Conservation (phyloP, 2,888 invertebrate genomes). For the Cephus runcator region DNA sequence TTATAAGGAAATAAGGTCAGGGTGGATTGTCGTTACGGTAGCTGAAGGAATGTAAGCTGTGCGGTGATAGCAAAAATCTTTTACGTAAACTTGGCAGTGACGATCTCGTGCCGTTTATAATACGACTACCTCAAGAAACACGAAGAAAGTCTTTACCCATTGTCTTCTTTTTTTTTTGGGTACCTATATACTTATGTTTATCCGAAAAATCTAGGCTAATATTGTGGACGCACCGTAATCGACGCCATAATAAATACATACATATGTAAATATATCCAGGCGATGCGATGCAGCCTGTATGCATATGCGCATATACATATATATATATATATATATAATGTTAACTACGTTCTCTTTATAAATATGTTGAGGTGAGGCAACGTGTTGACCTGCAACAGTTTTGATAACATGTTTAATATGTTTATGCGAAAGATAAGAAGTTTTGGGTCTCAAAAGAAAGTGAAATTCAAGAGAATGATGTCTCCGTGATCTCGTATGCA, state of each 20-base stretch:
- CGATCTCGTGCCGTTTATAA: background rate
- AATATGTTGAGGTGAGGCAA: background rate
- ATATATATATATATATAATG: background rate
- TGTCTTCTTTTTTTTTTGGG: background rate
- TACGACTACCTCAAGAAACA: background rate
- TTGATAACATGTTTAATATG: too few relatives aligned
- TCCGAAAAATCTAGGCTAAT: too few relatives aligned
- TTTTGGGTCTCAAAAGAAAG: too few relatives aligned
- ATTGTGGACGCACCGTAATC: too few relatives aligned
- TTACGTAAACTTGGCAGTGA: slow-evolving; percentile 2
- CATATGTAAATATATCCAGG: background rate
- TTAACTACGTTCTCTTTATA: background rate
- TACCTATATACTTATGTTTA: too few relatives aligned
- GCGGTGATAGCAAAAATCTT: background rate
- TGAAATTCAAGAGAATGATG: too few relatives aligned
- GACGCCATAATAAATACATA: too few relatives aligned
- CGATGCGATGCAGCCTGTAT: background rate
- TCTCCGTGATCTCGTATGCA: too few relatives aligned
- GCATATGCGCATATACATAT: background rate
- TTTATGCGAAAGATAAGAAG: too few relatives aligned
- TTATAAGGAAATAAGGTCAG: too few relatives aligned
- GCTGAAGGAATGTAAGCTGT: background rate
- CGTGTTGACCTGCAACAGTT: slow-evolving; percentile 3
- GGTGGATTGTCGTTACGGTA: too few relatives aligned
- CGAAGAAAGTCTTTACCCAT: background rate